phyloP scores from a whole-genome alignment of 2,113 vertebrate genomes.

The Leptocoma aspasia region DNA sequence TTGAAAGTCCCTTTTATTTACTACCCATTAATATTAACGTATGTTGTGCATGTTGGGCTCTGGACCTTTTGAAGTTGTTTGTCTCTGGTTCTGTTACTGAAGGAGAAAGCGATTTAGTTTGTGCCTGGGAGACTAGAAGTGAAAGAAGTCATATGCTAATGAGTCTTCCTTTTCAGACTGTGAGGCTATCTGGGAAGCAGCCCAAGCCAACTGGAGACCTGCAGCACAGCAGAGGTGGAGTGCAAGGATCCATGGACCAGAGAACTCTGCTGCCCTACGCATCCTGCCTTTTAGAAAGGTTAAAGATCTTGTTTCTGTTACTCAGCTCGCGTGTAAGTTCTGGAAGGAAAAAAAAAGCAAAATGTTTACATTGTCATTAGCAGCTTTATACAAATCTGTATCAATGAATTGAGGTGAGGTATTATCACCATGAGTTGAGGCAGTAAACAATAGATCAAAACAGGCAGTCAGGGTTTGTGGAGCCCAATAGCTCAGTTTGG shows the following conservation, averaged over 20 bases:
- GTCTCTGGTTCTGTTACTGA: not conserved
- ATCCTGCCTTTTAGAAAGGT: not conserved
- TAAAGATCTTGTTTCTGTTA: not conserved
- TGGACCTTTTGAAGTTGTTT: not conserved
- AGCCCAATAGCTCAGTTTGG: accelerated
- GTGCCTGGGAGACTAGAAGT: not conserved
- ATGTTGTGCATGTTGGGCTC: not conserved
- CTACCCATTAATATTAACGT: not conserved
- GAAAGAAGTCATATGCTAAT: not conserved
- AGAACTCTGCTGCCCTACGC: not conserved
- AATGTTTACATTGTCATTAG: not conserved
- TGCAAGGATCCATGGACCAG: not conserved
- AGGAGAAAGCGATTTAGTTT: not conserved
- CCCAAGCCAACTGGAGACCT: not conserved
- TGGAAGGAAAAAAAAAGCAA: not conserved
- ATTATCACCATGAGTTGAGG: too few relatives aligned
- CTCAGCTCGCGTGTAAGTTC: not conserved
- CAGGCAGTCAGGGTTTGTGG: not conserved
- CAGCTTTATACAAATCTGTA: not conserved
- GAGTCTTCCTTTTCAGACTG: not conserved
- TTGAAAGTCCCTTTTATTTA: not conserved
- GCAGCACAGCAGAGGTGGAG: accelerated
- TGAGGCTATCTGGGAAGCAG: not conserved
- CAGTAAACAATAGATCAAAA: accelerated
- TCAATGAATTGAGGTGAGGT: not conserved